Evolutionary conservation across 2,113 vertebrate genomes (phyloP).

Genomic region (Dunckerocampus dactyliophorus): DNA sequence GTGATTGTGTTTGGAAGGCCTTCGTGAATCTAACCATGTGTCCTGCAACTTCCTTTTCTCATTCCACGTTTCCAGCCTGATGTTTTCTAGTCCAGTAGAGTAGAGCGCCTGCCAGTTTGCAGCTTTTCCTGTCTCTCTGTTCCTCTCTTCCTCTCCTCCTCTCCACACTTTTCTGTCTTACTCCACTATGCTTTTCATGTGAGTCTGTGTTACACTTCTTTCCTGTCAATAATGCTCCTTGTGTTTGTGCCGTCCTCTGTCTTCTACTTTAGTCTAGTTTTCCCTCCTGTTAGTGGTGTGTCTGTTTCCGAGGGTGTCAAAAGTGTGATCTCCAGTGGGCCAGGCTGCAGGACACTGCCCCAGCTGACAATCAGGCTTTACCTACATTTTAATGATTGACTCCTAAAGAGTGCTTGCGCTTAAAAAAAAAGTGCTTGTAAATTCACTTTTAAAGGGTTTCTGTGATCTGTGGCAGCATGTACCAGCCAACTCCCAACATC

Average conservation of each 20-base stretch:
- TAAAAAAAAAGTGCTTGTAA: background rate
- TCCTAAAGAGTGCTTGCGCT: constrained; percentile 1
- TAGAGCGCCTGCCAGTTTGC: constrained; percentile 58
- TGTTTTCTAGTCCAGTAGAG: constrained; percentile 69
- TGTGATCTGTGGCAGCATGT: constrained; percentile 60
- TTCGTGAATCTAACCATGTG: constrained; percentile 67
- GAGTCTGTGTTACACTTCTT: constrained; percentile 33
- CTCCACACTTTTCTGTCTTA: constrained; percentile 5
- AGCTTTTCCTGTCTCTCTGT: constrained; percentile 24
- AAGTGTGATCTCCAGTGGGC: constrained; percentile 27
- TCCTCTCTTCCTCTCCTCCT: background rate
- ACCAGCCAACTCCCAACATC: constrained; percentile 38
- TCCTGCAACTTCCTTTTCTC: constrained; percentile 47
- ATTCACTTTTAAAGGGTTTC: constrained; percentile 4
- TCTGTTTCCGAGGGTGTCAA: background rate
- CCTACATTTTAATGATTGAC: background rate
- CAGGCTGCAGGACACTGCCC: constrained; percentile 35
- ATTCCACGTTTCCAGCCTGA: constrained; percentile 65
- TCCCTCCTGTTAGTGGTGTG: constrained; percentile 1
- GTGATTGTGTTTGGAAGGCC: constrained; percentile 59
- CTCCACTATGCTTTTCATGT: constrained; percentile 25
- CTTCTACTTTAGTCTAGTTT: constrained; percentile 5
- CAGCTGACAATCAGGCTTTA: constrained; percentile 33
- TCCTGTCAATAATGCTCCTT: constrained; percentile 23
- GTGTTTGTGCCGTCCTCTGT: constrained; percentile 19